Conservation (phyloP, 1,140 invertebrate genomes). For the Alviniconcha marisindica region DNA sequence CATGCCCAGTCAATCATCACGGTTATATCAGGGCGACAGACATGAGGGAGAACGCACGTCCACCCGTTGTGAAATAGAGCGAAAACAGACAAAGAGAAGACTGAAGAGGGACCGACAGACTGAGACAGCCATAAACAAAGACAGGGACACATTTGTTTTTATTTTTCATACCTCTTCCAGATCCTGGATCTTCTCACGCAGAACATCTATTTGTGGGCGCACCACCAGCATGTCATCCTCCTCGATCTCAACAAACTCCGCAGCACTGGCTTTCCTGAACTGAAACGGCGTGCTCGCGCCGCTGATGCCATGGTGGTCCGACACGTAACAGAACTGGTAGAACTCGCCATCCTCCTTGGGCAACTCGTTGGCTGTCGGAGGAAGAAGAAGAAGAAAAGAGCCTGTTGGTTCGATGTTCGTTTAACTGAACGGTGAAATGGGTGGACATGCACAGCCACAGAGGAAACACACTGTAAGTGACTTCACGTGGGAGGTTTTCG, state of each 20-base stretch:
- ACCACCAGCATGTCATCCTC: conserved; percentile 73
- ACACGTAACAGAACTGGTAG: conserved; percentile 76
- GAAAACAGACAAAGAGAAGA: no score
- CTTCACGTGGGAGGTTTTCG: no score
- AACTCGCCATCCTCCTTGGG: conserved; percentile 76
- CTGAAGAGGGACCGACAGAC: no score
- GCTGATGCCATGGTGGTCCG: conserved; percentile 66
- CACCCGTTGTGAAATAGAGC: no score
- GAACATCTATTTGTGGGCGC: conserved; percentile 61
- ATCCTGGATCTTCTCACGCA: conserved; percentile 65
- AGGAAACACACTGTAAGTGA: no score
- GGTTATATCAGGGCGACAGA: no score
- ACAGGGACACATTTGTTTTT: no score
- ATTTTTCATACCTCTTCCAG: conserved; percentile 36
- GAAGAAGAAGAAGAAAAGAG: conserved; percentile 15
- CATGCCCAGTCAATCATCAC: no score
- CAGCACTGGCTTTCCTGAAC: conserved; percentile 66
- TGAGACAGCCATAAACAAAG: no score
- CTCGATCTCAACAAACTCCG: conserved; percentile 74
- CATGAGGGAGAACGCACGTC: no score
- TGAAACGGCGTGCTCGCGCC: conserved; percentile 76
- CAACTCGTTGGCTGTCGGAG: conserved; percentile 66
- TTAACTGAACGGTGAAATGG: neutral
- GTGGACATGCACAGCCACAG: neutral
- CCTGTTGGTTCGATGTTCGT: neutral